Percentiles rank a stretch among this genome's conserved stretches.
phyloP scores from a whole-genome alignment of 2,888 invertebrate species.

The Drosophila eohydei region DNA sequence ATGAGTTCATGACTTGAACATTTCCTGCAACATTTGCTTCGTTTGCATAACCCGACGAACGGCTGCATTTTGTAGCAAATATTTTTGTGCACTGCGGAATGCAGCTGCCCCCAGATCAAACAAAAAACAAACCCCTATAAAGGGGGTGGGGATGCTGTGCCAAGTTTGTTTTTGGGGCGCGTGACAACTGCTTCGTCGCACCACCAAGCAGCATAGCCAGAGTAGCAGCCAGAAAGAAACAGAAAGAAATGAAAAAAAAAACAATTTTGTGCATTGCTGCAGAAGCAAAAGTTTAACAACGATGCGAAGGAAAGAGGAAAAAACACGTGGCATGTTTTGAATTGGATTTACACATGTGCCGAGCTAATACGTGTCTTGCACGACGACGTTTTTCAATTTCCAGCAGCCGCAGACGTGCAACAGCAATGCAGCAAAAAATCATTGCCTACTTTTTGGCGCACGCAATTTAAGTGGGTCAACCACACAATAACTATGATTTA shows the following conservation, averaged over 20 bases:
- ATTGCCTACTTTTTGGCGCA: constrained; percentile 41
- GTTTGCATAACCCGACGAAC: constrained; percentile 46
- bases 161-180: constrained; percentile 46
- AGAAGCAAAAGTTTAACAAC: constrained; percentile 15
- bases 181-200: constrained; percentile 40
- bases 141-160: not conserved
- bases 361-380: constrained; percentile 67
- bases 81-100: constrained; percentile 16
- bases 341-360: constrained; percentile 79
- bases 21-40: constrained; percentile 24
- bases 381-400: constrained; percentile 70
- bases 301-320: not conserved
- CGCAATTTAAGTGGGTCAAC: constrained; percentile 44
- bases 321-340: constrained; percentile 73
- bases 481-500: constrained; percentile 56
- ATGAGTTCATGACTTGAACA: constrained; percentile 34
- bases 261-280: constrained; percentile 61
- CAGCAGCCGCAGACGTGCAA: constrained; percentile 51
- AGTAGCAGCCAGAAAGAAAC: constrained; percentile 8
- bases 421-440: constrained; percentile 11
- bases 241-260: constrained; percentile 5
- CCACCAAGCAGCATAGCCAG: not conserved
- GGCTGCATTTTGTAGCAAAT: constrained; percentile 27
- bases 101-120: constrained; percentile 55
- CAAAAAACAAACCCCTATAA: constrained; percentile 42